Base-by-base conservation (phyloP, 2,888 invertebrate species). In the Apodemia mormo region DNA sequence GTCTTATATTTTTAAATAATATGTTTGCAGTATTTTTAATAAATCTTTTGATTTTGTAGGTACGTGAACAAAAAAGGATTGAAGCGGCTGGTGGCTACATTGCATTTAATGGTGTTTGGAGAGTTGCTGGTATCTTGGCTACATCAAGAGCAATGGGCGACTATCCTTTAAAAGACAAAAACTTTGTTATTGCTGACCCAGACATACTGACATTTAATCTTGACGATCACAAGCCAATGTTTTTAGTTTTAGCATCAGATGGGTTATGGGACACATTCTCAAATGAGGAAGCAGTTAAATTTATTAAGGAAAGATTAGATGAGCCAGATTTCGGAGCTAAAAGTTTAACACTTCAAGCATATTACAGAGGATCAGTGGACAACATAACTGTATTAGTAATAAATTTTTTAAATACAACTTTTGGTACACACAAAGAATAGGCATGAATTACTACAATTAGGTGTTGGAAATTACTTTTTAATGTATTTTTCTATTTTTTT, bases 241-340 rank as follows among this genome's bases (percentile, higher is more conserved):
- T 99, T 88, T 90, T 99, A 77, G 96, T 99, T 73, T 94, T 99
- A 71, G 99, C 99, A 14, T 97, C 98, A 0, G 99, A 99, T 93
- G 99, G 99, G 2, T 94, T 99, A 49, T 99, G 99, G 99, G 99
- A 99, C 85, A 98, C 98, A 30, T 98, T 99, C 85, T 95, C 96
- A 64, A 99, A 99, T 88, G 98, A 99, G 85, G 99, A 99, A 88
- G 99, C 99, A 40, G 96, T 98, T 14, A 96, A 95, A 78, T 98
- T 96, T 85, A 96, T 98, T 69, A 97, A 96, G 87, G 97, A 97
- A 80, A 95, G 97, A 78, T 94, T 98, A 61, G 95, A 96, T 81
- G 98, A 98, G 89, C 95, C 97, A 5, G 96, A 97, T 85, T 97
- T 95, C 90, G 98, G 98, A 74, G 98, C 99, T 69, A 98, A 98